Base-by-base conservation (phyloP, 2,888 invertebrate species). In the Agonum fuliginosum region DNA sequence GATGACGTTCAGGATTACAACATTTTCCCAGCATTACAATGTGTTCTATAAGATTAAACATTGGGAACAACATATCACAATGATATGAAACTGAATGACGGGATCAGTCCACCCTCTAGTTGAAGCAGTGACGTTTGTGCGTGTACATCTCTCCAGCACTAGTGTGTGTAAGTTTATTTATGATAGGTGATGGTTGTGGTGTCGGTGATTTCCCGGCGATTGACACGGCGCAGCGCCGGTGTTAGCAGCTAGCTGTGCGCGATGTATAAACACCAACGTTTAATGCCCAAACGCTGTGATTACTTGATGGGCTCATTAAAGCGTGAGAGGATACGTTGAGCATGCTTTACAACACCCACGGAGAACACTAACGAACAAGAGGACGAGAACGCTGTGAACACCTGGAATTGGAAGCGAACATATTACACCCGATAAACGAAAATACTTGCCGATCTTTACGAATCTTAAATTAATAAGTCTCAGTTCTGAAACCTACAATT, bases 271-370 rank as follows among this genome's bases (percentile, higher is more conserved):
- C 85, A 83, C 69, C 79, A 62, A 65, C 78, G 81, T 84, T 86
- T 86, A 86, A 86, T 86, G 85, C 86, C 83, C 83, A 84, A 84
- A 82, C 82, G 83, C 82, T 83, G 84, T 84, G 86, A 86, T 86
- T 86, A 86, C 84, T 86, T 86, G 85, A 86, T 86, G 81, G 85
- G 82, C 85, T 86, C 84, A 85, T 86, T 85, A 85, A 84, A 81
- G 80, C 37, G 37, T 27, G 27, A 43, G 19, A 24, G 46, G 48
- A 48, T 37, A 67, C 67, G 5, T 22, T 12, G 6, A 22, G 67
- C 82, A 81, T 77, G 81, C 83, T 84, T 84, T 85, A 84, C 84
- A 84, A 84, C 84, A 84, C 82, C 77, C 41, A 69, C 27, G 34
- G 27, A 65, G 14, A 17, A 48, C 12, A 34, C 14, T n/a, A 5